These are phyloP conservation scores for Microtus agrestis DNA, from an alignment of 2,797 vertebrate species.

Conservation along the genomic window DNA sequence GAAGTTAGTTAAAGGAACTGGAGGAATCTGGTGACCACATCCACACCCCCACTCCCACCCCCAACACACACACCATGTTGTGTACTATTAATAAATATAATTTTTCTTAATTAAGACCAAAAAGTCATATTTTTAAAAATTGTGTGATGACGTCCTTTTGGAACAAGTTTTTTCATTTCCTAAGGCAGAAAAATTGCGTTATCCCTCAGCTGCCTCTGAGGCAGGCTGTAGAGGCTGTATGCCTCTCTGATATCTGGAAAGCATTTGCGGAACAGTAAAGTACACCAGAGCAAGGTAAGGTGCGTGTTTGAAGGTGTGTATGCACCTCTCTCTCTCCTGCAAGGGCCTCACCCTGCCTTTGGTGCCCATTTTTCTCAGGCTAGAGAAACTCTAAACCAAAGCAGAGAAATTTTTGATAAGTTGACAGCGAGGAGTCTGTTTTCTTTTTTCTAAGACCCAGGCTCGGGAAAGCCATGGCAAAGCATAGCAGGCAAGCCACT, in stretches of 20 bases:
- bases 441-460: background rate
- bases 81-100: background rate
- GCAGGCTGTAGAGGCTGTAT: background rate
- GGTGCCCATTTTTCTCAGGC: background rate
- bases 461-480: rapidly evolving
- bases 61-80: background rate
- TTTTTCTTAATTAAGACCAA: background rate
- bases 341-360: rapidly evolving
- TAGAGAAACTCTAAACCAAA: background rate
- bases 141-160: background rate
- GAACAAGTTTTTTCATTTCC: background rate
- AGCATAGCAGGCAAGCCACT: rapidly evolving
- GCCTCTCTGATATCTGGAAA: background rate
- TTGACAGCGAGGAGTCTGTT: background rate
- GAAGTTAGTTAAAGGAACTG: background rate
- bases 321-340: too few species aligned
- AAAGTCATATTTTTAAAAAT: background rate
- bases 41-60: background rate
- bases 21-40: background rate
- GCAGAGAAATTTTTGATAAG: background rate
- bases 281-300: background rate
- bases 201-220: background rate
- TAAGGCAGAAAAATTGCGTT: background rate
- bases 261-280: background rate
- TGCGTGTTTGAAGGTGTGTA: background rate